Evolutionary conservation across 2,888 invertebrate species (phyloP), one percentile per base, ranked within the genome.

Genomic region (Amblyteles armatorius): DNA sequence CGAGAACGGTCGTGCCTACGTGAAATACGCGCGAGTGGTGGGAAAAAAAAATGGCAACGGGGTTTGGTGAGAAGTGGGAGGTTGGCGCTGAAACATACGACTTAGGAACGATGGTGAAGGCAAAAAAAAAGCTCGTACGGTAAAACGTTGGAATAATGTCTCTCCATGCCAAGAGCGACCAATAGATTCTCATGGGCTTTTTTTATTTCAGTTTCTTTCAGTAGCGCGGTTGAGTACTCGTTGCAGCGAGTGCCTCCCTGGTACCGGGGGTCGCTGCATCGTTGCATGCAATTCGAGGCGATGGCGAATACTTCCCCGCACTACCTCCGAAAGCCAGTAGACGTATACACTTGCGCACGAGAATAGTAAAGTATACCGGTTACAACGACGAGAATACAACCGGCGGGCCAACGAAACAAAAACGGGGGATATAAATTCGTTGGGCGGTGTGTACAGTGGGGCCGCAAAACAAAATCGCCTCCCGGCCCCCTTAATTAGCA

Each of bases 401-500:
- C 50, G 19, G 9, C 16, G 73, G 73, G 72, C 65, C 48, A 80
- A 67, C 19, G 68, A 65, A 73, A 60, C 26, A 68, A 79, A 79
- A 74, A 73, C 60, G 63, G 26, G 50, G 73, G 13, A 52, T 73
- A 67, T 68, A 73, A 79, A 79, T 60, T 50, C 78, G 60, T 73
- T 55, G 52, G 71, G 19, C 52, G 52, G 57, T 57, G 55, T 26
- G 29, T 33, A 33, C 63, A 50, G 19, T 44, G 33, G 57, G 57
- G 68, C n/a, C 44, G 40, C 33, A 19, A 72, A 65, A 65, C 29
- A 44, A 74, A 67, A 77, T 78, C 68, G 26, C 36, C 57, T 50
- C 26, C 44, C 22, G 33, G 29, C 29, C 65, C 36, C 65, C 65
- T 79, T 83, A 83, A 83, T 83, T 83, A 79, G 83, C 76, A 65